Base-by-base conservation (phyloP, 2,888 invertebrate species). In the Thecocarcelia acutangulata region DNA sequence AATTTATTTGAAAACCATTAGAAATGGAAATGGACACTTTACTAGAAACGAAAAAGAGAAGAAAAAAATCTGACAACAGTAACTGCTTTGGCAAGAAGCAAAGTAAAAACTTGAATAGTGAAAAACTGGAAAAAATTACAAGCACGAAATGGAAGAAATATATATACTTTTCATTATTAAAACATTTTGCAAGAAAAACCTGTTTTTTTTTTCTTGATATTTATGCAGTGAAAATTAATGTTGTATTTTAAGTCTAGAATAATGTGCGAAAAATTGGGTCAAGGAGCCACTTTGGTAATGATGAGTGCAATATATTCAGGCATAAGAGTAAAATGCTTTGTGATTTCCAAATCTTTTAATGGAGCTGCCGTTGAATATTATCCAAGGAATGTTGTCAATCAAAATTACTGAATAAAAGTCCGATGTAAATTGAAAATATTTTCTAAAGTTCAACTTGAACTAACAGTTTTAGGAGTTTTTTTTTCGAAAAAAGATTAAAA, bases 1-100 rank as follows among this genome's bases (percentile, higher is more conserved):
- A 72, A 61, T 79, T 59, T 68, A 69, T 74, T 69, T 79, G 68
- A 69, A 74, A 74, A 52, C 61, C 72, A 79, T 79, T 79, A 74
- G 68, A 79, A 61, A 48, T 68, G 74, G 74, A 74, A 79, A 79
- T 68, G 68, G 63, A 74, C 54, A 74, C 73, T 63, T 68, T 48
- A 54, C 40, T 44, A 0, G 13, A 52, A 58, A 9, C 19, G 17
- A 40, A 12, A 1, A 52, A n/a, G 15, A 66, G 24, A 52, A 52
- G 15, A 24, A 8, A 21, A 13, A 66, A 52, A 15, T 13, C 19
- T 3, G 2, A 40, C 33, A 8, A 33, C 28, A 17, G n/a, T 33
- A 33, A 56, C 1, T 15, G 42, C n/a, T 24, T 11, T 21, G 11
- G 44, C 15, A 28, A 17, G 15, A 11, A 13, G 17, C 4, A 42